Percentiles rank a stretch among this genome's conserved stretches.
Conservation (phyloP, 2,113 vertebrate genomes). For the Mobula birostris region DNA sequence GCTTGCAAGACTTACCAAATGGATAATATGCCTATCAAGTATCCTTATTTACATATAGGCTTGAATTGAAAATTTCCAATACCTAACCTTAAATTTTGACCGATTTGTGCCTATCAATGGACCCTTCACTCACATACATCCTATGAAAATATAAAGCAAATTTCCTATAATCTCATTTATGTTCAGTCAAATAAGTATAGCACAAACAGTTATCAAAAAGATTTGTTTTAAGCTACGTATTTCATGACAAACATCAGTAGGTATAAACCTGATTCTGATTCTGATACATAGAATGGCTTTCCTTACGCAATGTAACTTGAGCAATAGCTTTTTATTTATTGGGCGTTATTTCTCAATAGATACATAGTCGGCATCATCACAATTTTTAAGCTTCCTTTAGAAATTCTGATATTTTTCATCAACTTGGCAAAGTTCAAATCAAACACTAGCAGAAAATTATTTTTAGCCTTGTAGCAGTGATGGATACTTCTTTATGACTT, state of each 20-base stretch:
- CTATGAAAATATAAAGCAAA: neutral
- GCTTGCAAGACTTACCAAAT: slow-evolving; percentile 42
- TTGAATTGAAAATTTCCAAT: slow-evolving; percentile 53
- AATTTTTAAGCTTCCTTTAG: neutral
- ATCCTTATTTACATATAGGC: slow-evolving; percentile 67
- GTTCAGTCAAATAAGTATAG: neutral
- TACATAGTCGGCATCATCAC: neutral
- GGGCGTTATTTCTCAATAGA: neutral
- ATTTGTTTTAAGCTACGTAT: no score
- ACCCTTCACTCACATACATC: neutral
- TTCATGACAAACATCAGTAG: no score
- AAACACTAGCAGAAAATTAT: neutral
- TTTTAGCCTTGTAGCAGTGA: neutral
- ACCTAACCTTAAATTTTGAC: slow-evolving; percentile 49
- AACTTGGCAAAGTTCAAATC: neutral
- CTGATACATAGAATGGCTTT: neutral
- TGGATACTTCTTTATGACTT: neutral
- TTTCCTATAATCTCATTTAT: neutral
- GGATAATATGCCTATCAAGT: slow-evolving; percentile 51
- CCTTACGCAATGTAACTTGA: neutral
- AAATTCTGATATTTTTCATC: neutral
- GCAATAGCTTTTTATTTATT: neutral
- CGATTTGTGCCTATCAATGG: slow-evolving; percentile 56
- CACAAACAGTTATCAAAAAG: neutral
- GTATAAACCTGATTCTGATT: no score